These are phyloP conservation scores for Abramis brama DNA, from an alignment of 2,113 vertebrate genomes.

Conservation along the genomic window DNA sequence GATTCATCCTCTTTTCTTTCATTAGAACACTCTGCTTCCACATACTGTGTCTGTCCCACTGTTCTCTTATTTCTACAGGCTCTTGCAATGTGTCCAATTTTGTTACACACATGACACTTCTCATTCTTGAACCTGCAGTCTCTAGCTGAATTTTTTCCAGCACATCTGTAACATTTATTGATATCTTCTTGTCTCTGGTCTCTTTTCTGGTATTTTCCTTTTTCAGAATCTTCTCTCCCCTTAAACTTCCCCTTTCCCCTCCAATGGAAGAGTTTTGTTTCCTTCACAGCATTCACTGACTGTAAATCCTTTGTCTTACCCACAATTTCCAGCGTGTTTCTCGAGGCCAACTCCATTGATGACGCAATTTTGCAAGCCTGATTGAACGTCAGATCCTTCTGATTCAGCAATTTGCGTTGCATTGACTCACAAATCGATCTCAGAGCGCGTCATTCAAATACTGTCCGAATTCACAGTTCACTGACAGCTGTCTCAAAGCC, in stretches of 20 bases:
- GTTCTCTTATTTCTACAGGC: not conserved
- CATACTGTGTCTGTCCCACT: not conserved
- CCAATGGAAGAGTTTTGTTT: too few species aligned
- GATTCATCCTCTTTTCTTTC: too few species aligned
- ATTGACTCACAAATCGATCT: not conserved
- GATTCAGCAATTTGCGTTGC: not conserved
- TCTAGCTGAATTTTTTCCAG: too few species aligned
- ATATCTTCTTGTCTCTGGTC: too few species aligned
- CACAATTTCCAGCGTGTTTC: not conserved
- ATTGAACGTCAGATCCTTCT: not conserved
- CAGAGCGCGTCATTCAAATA: not conserved
- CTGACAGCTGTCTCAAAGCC: not conserved
- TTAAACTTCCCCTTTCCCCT: not conserved
- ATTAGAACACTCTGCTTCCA: not conserved
- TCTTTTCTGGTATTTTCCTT: too few species aligned
- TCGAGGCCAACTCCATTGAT: not conserved
- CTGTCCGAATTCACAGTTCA: not conserved
- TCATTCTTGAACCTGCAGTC: constrained; percentile 36
- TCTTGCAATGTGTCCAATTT: constrained; percentile 38
- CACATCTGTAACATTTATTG: too few species aligned
- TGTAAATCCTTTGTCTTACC: not conserved
- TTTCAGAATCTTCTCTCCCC: too few species aligned
- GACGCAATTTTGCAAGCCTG: not conserved
- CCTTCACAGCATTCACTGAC: not conserved
- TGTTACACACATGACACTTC: constrained; percentile 32